Percentiles rank a stretch among this genome's conserved stretches.
Evolutionary conservation across 2,113 vertebrate species (phyloP).

Genomic region (Prunella himalayana): DNA sequence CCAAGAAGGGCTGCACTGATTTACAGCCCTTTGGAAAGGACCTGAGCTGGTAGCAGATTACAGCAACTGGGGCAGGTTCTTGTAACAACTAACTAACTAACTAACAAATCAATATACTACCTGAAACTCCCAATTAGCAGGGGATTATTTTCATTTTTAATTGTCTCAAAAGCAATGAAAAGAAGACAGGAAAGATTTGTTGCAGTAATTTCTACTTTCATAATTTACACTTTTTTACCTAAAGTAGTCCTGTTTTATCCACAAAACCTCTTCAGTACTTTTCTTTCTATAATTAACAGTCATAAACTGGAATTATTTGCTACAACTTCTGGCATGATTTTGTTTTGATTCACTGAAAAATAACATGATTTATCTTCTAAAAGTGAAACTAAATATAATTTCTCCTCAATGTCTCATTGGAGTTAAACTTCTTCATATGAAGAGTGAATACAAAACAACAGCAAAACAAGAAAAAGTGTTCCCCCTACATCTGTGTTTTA

Average conservation of each 20-base stretch:
- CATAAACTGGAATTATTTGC: neutral
- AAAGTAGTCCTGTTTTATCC: neutral
- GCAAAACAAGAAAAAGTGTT: neutral
- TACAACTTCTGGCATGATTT: neutral
- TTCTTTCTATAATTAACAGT: neutral
- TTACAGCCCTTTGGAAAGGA: neutral
- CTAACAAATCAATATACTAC: neutral
- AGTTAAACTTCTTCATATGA: neutral
- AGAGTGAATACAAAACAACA: neutral
- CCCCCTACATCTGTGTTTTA: neutral
- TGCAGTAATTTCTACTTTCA: neutral
- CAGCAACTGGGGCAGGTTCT: neutral
- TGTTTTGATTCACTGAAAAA: neutral
- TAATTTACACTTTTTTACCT: constrained; percentile 1
- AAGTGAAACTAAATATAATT: neutral
- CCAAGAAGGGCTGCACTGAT: neutral
- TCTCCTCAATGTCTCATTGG: neutral
- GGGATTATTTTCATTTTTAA: neutral
- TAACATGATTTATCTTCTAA: neutral
- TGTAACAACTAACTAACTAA: neutral
- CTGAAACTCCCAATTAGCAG: neutral
- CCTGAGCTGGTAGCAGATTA: neutral
- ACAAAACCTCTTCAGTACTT: neutral
- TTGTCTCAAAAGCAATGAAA: neutral
- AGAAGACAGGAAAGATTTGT: neutral